These are phyloP conservation scores for Chrysolina americana DNA, from an alignment of 2,888 invertebrate species.

Conservation along the genomic window DNA sequence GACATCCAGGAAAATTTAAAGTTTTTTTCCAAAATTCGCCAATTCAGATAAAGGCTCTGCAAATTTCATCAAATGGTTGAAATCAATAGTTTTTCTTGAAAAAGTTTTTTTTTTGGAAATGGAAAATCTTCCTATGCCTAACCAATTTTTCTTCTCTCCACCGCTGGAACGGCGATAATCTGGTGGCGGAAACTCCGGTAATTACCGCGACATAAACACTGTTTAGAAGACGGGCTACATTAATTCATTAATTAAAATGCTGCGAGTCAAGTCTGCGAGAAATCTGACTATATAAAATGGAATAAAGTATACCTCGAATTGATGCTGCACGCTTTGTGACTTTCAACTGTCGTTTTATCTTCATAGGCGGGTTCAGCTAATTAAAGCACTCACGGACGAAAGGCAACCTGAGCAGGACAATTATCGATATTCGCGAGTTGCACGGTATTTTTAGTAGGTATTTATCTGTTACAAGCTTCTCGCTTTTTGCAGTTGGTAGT, in stretches of 20 bases:
- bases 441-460: background rate
- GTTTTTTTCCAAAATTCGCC: too few relatives aligned
- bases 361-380: conserved; percentile 35
- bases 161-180: conserved; percentile 54
- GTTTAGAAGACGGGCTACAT: conserved; percentile 71
- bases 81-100: too few relatives aligned
- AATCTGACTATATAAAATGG: conserved; percentile 42
- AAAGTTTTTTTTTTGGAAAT: too few relatives aligned
- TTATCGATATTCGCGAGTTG: background rate
- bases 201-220: conserved; percentile 71
- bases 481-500: background rate
- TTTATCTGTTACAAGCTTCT: background rate
- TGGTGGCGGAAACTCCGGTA: conserved; percentile 68
- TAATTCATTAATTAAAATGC: conserved; percentile 71
- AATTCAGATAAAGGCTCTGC: too few relatives aligned
- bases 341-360: conserved; percentile 40
- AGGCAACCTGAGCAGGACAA: background rate
- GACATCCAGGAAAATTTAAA: too few relatives aligned
- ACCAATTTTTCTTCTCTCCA: conserved; percentile 1
- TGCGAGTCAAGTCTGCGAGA: conserved; percentile 53
- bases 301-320: conserved; percentile 33
- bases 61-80: too few relatives aligned
- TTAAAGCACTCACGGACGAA: conserved; percentile 26
- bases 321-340: conserved; percentile 39
- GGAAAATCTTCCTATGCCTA: too few relatives aligned